Evolutionary conservation across 2,113 vertebrate species (phyloP), one percentile per base, ranked within the genome.

Genomic region (Neofelis nebulosa): DNA sequence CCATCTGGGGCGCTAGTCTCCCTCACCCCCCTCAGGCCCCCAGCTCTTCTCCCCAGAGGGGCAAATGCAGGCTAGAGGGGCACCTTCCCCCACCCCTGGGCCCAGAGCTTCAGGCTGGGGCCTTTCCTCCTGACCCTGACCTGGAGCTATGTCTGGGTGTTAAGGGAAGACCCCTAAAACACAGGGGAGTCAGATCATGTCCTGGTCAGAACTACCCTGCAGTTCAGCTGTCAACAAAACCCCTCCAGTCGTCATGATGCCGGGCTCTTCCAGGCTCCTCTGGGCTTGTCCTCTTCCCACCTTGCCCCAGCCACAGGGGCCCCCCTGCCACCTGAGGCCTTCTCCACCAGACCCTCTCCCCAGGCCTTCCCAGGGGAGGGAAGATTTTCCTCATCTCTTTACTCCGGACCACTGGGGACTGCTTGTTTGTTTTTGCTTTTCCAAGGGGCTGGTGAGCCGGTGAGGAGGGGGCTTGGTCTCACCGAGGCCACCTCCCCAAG

Each of bases 201-300:
- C 31, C 29, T 0, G 0, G 4, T 29, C n/a, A 57, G 55, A 80
- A 85, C 66, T 66, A 45, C n/a, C 66, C 23, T 69, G 10, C 7
- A 1, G 31, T 33, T 66, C 38, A n/a, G 16, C 11, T 9, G 21
- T 91, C 45, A 4, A 27, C 2, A 36, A n/a, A 29, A 16, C n/a
- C 41, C 33, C 41, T 65, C 8, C 13, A 2, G 7, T 18, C 33
- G 16, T 10, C 3, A 4, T 41, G 48, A 55, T 9, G 2, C 27
- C 8, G 0, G 3, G 41, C 27, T 36, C 57, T 50, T 41, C 27
- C 9, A 1, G 2, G 41, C 27, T 45, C 57, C 68, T 50, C 57
- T 1, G 0, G 8, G 12, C 21, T 5, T 8, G 21, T 57, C 41
- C 63, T 48, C 63, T 12, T 61, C 33, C 1, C 7, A 6, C 45